These are phyloP conservation scores for Pygoscelis antarcticus DNA, from an alignment of 2,113 vertebrate species.

Conservation along the genomic window DNA sequence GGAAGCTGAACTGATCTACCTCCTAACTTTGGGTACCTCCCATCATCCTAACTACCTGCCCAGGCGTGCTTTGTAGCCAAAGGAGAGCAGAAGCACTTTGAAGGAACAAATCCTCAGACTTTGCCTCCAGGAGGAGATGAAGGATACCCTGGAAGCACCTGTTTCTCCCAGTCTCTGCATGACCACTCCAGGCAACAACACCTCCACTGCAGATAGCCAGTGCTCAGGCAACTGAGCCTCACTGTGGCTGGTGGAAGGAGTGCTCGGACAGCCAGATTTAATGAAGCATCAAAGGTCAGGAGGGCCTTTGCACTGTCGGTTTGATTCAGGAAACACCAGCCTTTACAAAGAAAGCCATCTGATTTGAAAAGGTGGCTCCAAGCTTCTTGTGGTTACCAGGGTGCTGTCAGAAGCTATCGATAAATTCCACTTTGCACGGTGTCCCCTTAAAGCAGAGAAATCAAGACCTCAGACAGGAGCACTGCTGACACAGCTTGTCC, in stretches of 20 bases:
- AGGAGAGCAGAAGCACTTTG: not conserved
- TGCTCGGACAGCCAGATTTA: not conserved
- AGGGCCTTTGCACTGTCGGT: not conserved
- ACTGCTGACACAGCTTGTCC: not conserved
- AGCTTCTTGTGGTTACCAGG: not conserved
- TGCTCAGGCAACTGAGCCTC: not conserved
- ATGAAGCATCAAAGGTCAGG: not conserved
- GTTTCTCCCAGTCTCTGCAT: not conserved
- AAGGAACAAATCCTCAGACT: not conserved
- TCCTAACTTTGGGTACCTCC: not conserved
- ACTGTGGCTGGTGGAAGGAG: not conserved
- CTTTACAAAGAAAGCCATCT: not conserved
- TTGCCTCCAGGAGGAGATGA: not conserved
- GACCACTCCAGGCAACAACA: not conserved
- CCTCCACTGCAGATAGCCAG: not conserved
- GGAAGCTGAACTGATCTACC: not conserved
- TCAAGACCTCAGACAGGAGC: not conserved
- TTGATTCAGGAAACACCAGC: not conserved
- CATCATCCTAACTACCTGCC: not conserved
- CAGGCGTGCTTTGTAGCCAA: not conserved
- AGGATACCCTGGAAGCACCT: not conserved
- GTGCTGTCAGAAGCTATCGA: not conserved
- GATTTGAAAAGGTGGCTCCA: not conserved
- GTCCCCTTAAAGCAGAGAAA: not conserved
- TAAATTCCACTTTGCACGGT: not conserved